Evolutionary conservation across 2,113 vertebrate species (phyloP).

Genomic region (Mus pahari): DNA sequence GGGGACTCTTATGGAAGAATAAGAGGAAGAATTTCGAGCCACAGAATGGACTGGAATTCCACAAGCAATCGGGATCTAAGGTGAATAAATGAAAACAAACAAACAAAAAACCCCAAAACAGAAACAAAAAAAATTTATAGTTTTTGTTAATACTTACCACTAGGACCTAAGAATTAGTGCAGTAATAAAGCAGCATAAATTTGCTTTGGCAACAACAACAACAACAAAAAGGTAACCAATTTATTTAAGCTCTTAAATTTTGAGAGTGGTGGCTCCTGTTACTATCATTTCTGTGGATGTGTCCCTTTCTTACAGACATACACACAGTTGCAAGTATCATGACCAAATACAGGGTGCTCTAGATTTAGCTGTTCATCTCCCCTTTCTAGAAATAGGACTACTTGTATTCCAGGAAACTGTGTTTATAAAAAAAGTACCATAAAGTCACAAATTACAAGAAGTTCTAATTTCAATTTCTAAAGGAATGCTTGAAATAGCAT

Average conservation of each 20-base stretch:
- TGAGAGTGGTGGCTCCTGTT: background rate
- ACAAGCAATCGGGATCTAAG: too few species aligned
- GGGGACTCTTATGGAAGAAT: too few species aligned
- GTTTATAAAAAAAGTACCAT: background rate
- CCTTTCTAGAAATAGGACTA: background rate
- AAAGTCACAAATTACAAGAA: background rate
- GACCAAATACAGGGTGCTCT: background rate
- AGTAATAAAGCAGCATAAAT: constrained; percentile 47
- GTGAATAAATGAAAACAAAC: too few species aligned
- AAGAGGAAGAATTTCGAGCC: too few species aligned
- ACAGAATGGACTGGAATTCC: too few species aligned
- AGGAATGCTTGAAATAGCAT: constrained; percentile 9
- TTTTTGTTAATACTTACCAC: background rate
- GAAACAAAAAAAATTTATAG: too few species aligned
- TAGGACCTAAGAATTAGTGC: background rate
- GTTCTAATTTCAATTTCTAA: constrained; percentile 7
- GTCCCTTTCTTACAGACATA: background rate
- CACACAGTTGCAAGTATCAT: background rate
- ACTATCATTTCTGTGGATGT: background rate
- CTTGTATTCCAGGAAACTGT: background rate
- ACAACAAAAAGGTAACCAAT: background rate
- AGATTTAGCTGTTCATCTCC: background rate
- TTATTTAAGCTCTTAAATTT: background rate
- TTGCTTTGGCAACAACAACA: background rate
- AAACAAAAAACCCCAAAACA: too few species aligned